These are phyloP conservation scores for Eumacrocentrus americanus DNA, from an alignment of 2,888 invertebrate genomes.

Conservation along the genomic window DNA sequence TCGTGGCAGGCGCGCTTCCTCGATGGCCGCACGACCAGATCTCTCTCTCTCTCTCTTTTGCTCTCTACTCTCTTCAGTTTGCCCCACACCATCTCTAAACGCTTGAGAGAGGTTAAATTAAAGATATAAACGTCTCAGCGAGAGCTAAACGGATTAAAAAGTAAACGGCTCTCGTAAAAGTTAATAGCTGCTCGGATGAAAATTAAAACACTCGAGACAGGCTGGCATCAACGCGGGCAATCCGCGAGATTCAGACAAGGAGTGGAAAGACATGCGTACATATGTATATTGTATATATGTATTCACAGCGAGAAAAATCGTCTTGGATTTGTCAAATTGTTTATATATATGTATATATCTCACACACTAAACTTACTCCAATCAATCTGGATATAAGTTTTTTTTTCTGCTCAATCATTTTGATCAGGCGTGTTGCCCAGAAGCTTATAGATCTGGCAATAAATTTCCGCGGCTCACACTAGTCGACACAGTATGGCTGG, in stretches of 20 bases:
- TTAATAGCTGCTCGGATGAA: constrained; percentile 59
- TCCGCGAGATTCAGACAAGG: neutral
- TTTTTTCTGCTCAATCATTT: constrained; percentile 16
- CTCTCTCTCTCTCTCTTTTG: constrained; percentile 34
- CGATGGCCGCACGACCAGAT: constrained; percentile 40
- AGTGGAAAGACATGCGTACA: too few species aligned
- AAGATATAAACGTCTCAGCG: constrained; percentile 44
- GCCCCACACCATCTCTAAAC: constrained; percentile 11
- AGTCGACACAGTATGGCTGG: constrained; percentile 20
- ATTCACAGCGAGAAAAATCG: too few species aligned
- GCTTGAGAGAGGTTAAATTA: constrained; percentile 41
- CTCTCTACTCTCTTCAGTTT: constrained; percentile 28
- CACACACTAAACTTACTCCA: too few species aligned
- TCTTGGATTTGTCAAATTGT: too few species aligned
- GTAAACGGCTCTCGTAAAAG: constrained; percentile 59
- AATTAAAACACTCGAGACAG: constrained; percentile 57
- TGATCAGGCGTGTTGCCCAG: constrained; percentile 22
- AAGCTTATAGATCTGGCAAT: constrained; percentile 19
- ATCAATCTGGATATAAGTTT: constrained; percentile 8
- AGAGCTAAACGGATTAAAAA: constrained; percentile 60
- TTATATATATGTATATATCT: too few species aligned
- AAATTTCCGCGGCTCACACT: constrained; percentile 24
- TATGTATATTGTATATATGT: too few species aligned
- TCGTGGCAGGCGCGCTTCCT: constrained; percentile 8
- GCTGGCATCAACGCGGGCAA: constrained; percentile 13